Base-by-base conservation (phyloP, 1,140 invertebrate genomes). In the Cydia pomonella region DNA sequence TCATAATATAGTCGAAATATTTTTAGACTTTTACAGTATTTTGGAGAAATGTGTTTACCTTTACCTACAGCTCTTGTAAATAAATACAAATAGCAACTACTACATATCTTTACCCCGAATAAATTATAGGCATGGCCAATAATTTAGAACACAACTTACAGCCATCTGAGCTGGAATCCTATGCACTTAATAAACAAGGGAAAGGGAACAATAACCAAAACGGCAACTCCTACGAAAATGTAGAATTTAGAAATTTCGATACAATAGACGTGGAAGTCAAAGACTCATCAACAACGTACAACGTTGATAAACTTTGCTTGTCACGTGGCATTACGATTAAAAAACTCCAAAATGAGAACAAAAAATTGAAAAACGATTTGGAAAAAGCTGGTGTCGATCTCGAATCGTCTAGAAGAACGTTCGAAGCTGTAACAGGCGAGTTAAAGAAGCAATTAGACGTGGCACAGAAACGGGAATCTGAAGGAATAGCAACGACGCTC, bases 391-490 rank as follows among this genome's bases (percentile, higher is more conserved):
- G 80, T 63, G 72, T 69, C 2, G n/a, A 69, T 2, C 38, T 82
- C 23, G 41, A 64, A 9, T 77, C 71, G n/a, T 75, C 75, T 25
- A 81, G 69, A 50, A 78, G 74, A n/a, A 72, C 76, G 3, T 84
- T 81, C 16, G 74, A 73, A 29, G 62, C 59, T 7, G 76, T 84
- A 38, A 79, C 82, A 47, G 38, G 50, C 12, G 83, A 82, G 73
- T 78, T 84, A 59, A 84, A 80, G 66, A 80, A 81, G 44, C 80
- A 82, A 69, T 21, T 83, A 50, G 79, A 81, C 21, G 41, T 38
- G 29, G 74, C 79, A 5, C 78, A 82, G 72, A 33, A 74, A 3
- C 66, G 77, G 47, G 82, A 86, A 72, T 18, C 80, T 21, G 78
- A 85, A 1, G 73, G 33, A 16, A 79, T 80, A 25, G 74, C 73